Conservation (phyloP, 2,888 invertebrate genomes). For the Scotopteryx bipunctaria region DNA sequence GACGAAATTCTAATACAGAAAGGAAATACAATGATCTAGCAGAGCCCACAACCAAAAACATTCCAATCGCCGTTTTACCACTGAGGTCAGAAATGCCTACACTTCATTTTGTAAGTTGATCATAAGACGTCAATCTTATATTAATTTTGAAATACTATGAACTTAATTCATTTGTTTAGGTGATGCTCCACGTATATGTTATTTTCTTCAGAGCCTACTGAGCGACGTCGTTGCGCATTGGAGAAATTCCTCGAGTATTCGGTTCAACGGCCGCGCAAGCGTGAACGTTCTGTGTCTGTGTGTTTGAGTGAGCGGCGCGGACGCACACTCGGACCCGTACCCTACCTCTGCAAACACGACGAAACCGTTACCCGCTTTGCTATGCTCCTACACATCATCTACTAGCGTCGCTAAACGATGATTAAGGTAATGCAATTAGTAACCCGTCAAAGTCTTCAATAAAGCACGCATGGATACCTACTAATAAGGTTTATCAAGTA, state of each 20-base stretch:
- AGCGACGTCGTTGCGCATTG: slow-evolving; percentile 60
- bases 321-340: slow-evolving; percentile 67
- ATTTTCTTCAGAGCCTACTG: slow-evolving; percentile 72
- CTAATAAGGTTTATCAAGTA: no score
- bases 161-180: no score
- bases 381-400: slow-evolving; percentile 64
- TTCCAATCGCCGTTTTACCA: slow-evolving; percentile 11
- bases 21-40: neutral
- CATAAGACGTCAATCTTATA: no score
- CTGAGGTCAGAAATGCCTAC: neutral
- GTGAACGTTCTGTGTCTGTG: slow-evolving; percentile 64
- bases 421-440: slow-evolving; percentile 26
- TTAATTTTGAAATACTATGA: no score
- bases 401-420: slow-evolving; percentile 49
- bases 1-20: slow-evolving; percentile 11
- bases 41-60: slow-evolving; percentile 4
- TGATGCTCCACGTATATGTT: slow-evolving; percentile 59
- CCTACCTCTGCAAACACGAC: slow-evolving; percentile 75
- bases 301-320: slow-evolving; percentile 62
- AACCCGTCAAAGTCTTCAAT: slow-evolving; percentile 18
- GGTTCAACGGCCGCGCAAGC: slow-evolving; percentile 80
- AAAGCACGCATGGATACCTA: neutral
- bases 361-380: slow-evolving; percentile 73
- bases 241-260: slow-evolving; percentile 82
- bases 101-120: neutral